Conservation (phyloP, 1,140 invertebrate genomes). For the Subanguina moxae region DNA sequence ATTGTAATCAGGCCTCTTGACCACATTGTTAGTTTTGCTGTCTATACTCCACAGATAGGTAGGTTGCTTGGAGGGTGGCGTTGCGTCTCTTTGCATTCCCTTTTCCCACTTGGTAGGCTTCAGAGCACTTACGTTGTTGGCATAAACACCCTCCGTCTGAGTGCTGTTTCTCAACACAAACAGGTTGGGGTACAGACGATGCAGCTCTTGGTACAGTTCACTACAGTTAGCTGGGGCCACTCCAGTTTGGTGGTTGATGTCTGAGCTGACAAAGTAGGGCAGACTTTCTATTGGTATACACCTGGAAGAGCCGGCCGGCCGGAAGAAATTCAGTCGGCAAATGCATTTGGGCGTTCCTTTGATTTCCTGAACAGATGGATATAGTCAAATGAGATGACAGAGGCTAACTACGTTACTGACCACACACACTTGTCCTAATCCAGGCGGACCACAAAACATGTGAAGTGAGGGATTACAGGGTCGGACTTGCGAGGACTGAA, state of each 20-base stretch:
- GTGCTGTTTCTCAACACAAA: constrained; percentile 19
- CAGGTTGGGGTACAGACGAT: constrained; percentile 29
- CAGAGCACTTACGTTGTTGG: neutral
- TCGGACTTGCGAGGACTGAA: neutral
- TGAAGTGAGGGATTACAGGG: neutral
- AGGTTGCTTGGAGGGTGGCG: neutral
- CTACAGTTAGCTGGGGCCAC: constrained; percentile 30
- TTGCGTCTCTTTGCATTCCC: neutral
- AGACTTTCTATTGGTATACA: constrained; percentile 30
- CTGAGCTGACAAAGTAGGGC: constrained; percentile 25
- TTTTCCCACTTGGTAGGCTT: neutral
- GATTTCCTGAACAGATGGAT: constrained; percentile 27
- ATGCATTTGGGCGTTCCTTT: constrained; percentile 28
- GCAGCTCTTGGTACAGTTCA: constrained; percentile 20
- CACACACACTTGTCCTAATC: constrained; percentile 54
- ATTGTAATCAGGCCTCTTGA: neutral
- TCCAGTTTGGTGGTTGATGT: neutral
- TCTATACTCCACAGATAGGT: neutral
- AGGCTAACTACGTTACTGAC: constrained; percentile 26
- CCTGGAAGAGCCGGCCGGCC: constrained; percentile 13
- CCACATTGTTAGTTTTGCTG: neutral
- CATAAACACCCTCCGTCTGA: neutral
- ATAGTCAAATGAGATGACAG: constrained; percentile 11
- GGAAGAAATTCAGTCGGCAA: constrained; percentile 36
- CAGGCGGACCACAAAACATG: constrained; percentile 16